Base-by-base conservation (phyloP, 1,140 invertebrate genomes). In the Diachasmimorpha longicaudata region DNA sequence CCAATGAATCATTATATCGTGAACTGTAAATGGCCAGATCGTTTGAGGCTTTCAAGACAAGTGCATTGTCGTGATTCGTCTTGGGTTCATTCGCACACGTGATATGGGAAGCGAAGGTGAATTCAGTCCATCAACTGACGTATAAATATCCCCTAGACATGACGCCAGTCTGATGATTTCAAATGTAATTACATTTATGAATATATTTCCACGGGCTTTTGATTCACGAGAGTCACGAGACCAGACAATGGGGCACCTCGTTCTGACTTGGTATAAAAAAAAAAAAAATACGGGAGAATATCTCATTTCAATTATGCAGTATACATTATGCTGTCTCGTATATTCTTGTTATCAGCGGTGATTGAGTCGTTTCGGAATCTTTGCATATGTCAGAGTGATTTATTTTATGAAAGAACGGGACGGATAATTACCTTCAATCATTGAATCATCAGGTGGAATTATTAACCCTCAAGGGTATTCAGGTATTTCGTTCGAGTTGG, bases 241-340 rank as follows among this genome's bases (percentile, higher is more conserved):
- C 19, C 48, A 55, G 19, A 55, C 48, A 55, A 55, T 55, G 19
- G 48, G n/a, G 48, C 19, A 55, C 19, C n/a, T 55, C 14, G 6
- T 55, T 55, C n/a, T 21, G 5, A 19, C 14, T 48, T 14, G 31
- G 42, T 46, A 31, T 69, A 69, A 48, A 52, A 31, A 36, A 13
- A 31, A 52, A 69, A 48, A 52, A 31, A 36, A 13, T 11, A 10
- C 39, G 14, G 68, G n/a, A 36, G 21, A 67, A 75, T 75, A 75
- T 69, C 63, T 66, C 31, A 75, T 75, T 75, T 75, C 73, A 75
- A 75, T 75, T 75, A 75, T 44, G 6, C 36, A 19, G 72, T 74
- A 25, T 1, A 42, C 21, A 44, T 19, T 63, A 37, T 37, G n/a
- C 72, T 74, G 72, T 67, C 72, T 74, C 72, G 44, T 74, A 74